phyloP scores from a whole-genome alignment of 2,113 vertebrate genomes.

The Brachypodius melanocephalos region DNA sequence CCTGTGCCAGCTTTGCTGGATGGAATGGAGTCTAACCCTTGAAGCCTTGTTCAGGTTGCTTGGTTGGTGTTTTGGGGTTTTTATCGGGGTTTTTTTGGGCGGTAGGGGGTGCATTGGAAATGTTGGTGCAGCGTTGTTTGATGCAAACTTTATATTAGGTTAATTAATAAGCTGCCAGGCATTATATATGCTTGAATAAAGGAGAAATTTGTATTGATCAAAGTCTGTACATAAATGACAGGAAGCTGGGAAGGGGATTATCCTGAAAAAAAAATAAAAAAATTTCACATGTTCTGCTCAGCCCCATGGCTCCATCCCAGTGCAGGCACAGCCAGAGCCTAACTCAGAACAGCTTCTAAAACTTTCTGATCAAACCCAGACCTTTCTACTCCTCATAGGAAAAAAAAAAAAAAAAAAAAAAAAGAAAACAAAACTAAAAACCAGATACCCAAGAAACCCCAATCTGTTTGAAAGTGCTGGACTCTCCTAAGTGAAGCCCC shows the following conservation, averaged over 20 bases:
- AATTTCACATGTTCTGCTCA: background rate
- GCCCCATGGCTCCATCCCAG: background rate
- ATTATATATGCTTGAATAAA: background rate
- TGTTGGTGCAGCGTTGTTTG: background rate
- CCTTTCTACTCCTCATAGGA: background rate
- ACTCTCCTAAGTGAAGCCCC: background rate
- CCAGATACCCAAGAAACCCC: background rate
- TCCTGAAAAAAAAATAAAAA: background rate
- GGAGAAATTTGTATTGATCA: fast-evolving
- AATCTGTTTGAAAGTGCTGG: background rate
- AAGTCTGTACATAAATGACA: fast-evolving
- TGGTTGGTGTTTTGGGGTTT: background rate
- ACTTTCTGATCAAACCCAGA: background rate
- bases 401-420: background rate
- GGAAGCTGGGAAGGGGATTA: background rate
- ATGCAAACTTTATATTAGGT: background rate
- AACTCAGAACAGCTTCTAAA: background rate
- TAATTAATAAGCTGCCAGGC: background rate
- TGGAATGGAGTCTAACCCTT: background rate
- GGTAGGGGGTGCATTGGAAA: background rate
- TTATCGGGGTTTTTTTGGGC: background rate
- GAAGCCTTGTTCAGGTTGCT: background rate
- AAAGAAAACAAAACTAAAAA: background rate
- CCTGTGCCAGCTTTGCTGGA: background rate
- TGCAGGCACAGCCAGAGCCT: background rate